These are phyloP conservation scores for Bufo gargarizans DNA, from an alignment of 2,113 vertebrate species.

Conservation along the genomic window DNA sequence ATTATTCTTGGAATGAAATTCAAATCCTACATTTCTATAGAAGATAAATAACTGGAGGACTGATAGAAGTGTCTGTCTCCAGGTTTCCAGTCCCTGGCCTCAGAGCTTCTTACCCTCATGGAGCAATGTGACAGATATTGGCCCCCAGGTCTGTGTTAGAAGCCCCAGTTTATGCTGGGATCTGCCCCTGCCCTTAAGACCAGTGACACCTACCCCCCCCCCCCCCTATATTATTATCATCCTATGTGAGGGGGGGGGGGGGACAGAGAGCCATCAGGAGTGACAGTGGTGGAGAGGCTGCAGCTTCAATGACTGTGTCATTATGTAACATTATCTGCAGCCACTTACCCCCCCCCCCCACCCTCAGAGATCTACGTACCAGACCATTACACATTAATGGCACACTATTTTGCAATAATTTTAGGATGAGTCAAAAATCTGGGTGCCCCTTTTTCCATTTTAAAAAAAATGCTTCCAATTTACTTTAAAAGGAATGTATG, in stretches of 20 bases:
- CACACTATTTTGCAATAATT: not conserved
- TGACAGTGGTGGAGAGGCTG: slow-evolving; percentile 84
- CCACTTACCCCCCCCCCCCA: slow-evolving; percentile 11
- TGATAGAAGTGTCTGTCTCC: not conserved
- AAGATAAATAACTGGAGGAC: too few species aligned
- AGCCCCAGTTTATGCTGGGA: slow-evolving; percentile 77
- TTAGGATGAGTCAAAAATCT: not conserved
- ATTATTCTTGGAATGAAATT: too few species aligned
- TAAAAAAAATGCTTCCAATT: too few species aligned
- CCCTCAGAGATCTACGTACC: not conserved
- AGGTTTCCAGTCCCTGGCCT: too few species aligned
- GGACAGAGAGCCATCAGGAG: slow-evolving; percentile 81
- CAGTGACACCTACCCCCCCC: slow-evolving; percentile 74
- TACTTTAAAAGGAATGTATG: too few species aligned
- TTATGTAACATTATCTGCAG: slow-evolving; percentile 73
- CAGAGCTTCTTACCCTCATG: slow-evolving; percentile 80
- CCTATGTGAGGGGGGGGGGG: not conserved
- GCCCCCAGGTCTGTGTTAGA: slow-evolving; percentile 89
- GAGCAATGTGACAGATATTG: slow-evolving; percentile 87
- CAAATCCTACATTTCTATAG: too few species aligned
- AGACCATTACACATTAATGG: not conserved
- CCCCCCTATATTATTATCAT: not conserved
- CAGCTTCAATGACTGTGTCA: slow-evolving; percentile 79
- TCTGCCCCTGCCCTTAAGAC: slow-evolving; percentile 82
- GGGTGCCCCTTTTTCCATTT: too few species aligned